Conservation (phyloP, 2,888 invertebrate species). For the Drosophila prostipennis region DNA sequence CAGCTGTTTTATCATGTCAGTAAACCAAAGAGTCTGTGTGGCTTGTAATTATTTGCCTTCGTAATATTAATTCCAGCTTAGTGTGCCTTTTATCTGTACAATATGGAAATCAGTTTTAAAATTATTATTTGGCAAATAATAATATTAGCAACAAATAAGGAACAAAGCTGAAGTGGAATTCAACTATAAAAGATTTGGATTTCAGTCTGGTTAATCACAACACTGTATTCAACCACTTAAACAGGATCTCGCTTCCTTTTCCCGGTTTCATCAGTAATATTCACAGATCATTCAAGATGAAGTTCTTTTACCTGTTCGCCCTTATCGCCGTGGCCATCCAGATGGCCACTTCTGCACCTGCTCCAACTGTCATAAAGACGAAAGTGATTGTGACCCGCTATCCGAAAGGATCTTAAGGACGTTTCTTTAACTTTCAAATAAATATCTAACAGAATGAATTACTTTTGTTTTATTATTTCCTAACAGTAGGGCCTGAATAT, state of each 20-base stretch:
- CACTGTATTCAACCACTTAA: not conserved
- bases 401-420: not conserved
- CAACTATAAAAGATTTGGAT: not conserved
- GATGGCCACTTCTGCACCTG: not conserved
- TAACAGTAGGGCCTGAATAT: no score
- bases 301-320: not conserved
- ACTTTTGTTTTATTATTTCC: not conserved
- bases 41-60: no score
- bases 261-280: not conserved
- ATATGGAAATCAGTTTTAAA: not conserved
- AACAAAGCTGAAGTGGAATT: not conserved
- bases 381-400: not conserved
- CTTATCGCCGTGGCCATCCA: constrained; percentile 1
- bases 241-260: not conserved
- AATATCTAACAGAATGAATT: not conserved
- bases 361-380: not conserved
- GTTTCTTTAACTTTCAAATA: not conserved
- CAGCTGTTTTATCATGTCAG: no score
- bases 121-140: not conserved
- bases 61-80: no score
- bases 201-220: not conserved
- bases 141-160: not conserved
- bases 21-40: no score
- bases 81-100: not conserved
- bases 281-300: not conserved